Conservation (phyloP, 2,797 vertebrate genomes). For the Acestrorhynchus altus region DNA sequence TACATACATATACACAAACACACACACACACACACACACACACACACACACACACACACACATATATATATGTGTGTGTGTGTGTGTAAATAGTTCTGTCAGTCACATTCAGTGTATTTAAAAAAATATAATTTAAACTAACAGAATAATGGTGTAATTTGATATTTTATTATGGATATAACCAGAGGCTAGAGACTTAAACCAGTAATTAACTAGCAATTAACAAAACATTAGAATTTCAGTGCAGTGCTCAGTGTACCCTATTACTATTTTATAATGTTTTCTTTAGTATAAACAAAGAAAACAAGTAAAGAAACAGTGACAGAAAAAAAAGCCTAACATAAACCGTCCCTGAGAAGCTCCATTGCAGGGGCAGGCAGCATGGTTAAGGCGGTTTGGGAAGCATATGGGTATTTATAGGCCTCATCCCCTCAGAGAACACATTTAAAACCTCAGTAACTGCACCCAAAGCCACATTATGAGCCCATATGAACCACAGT, state of each 20-base stretch:
- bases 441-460: slow-evolving; percentile 63
- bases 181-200: neutral
- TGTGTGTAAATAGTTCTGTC: too few relatives aligned
- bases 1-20: too few relatives aligned
- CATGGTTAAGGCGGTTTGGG: slow-evolving; percentile 30
- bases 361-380: slow-evolving; percentile 16
- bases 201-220: too few relatives aligned
- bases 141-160: neutral
- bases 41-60: too few relatives aligned
- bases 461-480: slow-evolving; percentile 62
- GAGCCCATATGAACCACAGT: slow-evolving; percentile 60
- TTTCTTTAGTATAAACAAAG: slow-evolving; percentile 1
- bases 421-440: slow-evolving; percentile 52
- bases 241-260: too few relatives aligned
- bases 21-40: too few relatives aligned
- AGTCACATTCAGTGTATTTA: too few relatives aligned
- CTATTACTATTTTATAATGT: neutral
- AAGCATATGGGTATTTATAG: slow-evolving; percentile 63
- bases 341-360: slow-evolving; percentile 5
- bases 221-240: too few relatives aligned
- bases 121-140: too few relatives aligned
- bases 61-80: too few relatives aligned
- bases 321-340: neutral
- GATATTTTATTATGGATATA: neutral
- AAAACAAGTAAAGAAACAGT: slow-evolving; percentile 32